Evolutionary conservation across 2,888 invertebrate genomes (phyloP), one percentile per base, ranked within the genome.

Genomic region (Drosophila histrio): DNA sequence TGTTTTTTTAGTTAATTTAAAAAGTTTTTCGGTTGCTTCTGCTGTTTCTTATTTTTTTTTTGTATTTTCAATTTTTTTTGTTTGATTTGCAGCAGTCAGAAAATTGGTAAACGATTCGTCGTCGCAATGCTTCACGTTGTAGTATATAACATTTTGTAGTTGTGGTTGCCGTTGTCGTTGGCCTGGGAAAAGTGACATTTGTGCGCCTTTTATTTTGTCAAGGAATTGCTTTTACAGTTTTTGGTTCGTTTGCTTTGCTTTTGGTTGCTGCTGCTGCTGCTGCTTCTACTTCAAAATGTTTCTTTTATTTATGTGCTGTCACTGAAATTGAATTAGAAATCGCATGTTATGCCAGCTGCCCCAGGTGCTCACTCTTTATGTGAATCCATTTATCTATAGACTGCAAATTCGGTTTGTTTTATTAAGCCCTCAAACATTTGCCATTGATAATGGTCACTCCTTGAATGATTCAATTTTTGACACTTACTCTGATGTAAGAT

Each of bases 71-170:
- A 70, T 56, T 58, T 62, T 77, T 73, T 74, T 63, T 78, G 74
- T 74, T 77, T 78, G 86, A 87, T 85, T 84, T 85, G 79, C 75
- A 77, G 83, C 86, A 85, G 87, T 87, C 85, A 82, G 75, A 85
- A 85, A 84, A 84, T 84, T 84, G 83, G 87, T 82, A 87, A 87
- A 81, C 83, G 83, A 84, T 87, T 84, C 87, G 73, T 72, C 75
- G 83, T 72, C 72, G 83, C 79, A 81, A 69, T 76, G 59, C 71
- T 66, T 53, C 49, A 36, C 38, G 47, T 13, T 46, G n/a, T 69
- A 50, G 34, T 22, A 44, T 22, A 44, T 38, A 69, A 53, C 46
- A 68, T 53, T 68, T 59, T 49, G 64, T 64, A 72, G 82, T 74
- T 82, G 61, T 64, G 59, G 74, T 53, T 50, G 77, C 69, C 43